Conservation (phyloP, 2,113 vertebrate species). For the Phalacrocorax carbo region DNA sequence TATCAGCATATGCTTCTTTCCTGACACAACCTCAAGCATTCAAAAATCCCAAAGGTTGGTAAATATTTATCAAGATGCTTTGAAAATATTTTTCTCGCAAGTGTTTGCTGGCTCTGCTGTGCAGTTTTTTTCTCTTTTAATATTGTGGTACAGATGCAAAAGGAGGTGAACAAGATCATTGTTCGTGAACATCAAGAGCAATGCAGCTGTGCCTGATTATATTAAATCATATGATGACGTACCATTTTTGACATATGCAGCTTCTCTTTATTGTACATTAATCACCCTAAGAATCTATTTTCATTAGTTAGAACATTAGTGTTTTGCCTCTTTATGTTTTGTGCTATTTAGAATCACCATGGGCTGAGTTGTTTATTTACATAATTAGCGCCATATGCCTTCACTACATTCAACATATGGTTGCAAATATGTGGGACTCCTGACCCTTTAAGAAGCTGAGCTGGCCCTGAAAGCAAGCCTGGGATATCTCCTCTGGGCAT, state of each 20-base stretch:
- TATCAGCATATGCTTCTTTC: constrained; percentile 51
- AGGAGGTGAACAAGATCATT: constrained; percentile 22
- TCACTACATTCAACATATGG: not conserved
- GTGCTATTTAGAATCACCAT: constrained; percentile 55
- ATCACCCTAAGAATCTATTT: constrained; percentile 49
- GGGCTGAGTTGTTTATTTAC: constrained; percentile 16
- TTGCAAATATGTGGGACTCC: not conserved
- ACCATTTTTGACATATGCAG: constrained; percentile 40
- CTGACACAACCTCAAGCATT: constrained; percentile 40
- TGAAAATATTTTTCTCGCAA: constrained; percentile 23
- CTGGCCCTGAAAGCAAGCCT: not conserved
- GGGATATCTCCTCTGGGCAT: not conserved
- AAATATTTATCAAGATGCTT: constrained; percentile 42
- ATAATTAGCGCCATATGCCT: constrained; percentile 18
- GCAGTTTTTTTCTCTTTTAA: constrained; percentile 1
- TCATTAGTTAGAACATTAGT: constrained; percentile 44
- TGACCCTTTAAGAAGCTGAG: not conserved
- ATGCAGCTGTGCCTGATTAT: constrained; percentile 16
- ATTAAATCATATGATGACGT: constrained; percentile 31
- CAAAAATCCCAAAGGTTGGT: constrained; percentile 24
- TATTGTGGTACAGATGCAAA: not conserved
- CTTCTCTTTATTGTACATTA: constrained; percentile 50
- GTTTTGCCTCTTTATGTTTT: constrained; percentile 47
- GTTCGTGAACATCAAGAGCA: constrained; percentile 26
- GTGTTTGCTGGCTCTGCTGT: not conserved